phyloP scores from a whole-genome alignment of 2,113 vertebrate genomes.

The Neogale vison region DNA sequence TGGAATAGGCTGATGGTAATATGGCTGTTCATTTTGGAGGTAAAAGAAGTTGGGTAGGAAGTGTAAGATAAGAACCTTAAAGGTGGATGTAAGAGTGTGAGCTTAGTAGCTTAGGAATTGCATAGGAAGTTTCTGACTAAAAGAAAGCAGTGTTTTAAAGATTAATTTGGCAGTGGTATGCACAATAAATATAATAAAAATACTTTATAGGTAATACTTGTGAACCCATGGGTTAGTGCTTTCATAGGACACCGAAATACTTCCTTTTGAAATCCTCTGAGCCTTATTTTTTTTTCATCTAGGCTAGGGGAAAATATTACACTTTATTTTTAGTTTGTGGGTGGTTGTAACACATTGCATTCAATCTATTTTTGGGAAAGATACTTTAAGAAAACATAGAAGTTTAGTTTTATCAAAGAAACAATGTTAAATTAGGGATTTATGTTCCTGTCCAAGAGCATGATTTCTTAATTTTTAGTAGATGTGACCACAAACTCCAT shows the following conservation, averaged over 20 bases:
- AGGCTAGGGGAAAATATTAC: background rate
- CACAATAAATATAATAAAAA: slow-evolving; percentile 24
- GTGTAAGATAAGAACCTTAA: background rate
- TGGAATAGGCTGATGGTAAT: background rate
- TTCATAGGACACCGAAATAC: background rate
- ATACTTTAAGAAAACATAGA: slow-evolving; percentile 19
- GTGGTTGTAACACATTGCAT: slow-evolving; percentile 18
- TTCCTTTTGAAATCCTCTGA: background rate
- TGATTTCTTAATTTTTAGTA: slow-evolving; percentile 25
- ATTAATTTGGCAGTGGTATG: background rate
- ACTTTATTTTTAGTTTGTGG: slow-evolving; percentile 23
- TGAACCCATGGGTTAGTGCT: background rate
- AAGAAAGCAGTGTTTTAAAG: slow-evolving; percentile 6
- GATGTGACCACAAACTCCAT: background rate
- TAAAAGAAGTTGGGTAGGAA: background rate
- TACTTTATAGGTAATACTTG: background rate
- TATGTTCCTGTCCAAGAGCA: slow-evolving; percentile 2
- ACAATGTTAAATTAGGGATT: slow-evolving; percentile 50
- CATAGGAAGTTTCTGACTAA: slow-evolving; percentile 10
- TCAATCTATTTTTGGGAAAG: background rate
- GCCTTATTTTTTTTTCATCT: background rate
- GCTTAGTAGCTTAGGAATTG: background rate
- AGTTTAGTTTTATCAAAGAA: slow-evolving; percentile 31
- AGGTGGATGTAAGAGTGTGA: background rate
- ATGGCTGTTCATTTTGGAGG: background rate